Base-by-base conservation (phyloP, 2,888 invertebrate genomes). In the Aphidius colemani region DNA sequence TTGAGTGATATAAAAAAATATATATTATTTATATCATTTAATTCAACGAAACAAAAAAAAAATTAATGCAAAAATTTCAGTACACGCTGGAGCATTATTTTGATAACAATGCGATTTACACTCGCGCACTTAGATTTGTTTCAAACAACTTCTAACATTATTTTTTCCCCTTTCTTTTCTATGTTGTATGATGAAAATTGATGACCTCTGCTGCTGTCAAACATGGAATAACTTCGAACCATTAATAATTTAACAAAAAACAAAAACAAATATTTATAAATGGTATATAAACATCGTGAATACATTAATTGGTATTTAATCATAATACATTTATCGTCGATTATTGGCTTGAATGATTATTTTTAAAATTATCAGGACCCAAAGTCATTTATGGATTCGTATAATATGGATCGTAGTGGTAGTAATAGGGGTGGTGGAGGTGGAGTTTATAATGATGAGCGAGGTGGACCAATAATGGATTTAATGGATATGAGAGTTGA, bases 141-240 rank as follows among this genome's bases (percentile, higher is more conserved):
- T 59, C 53, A 57, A 59, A 50, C 68, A 70, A 69, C 71, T 69
- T 81, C 83, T 83, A 83, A 83, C 82, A 78, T 72, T 78, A 76
- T 81, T 82, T 72, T 82, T 78, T 81, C 82, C 82, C 80, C 76
- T 81, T 82, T 82, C 79, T 82, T 82, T 83, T 83, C 82, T 83
- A 83, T 83, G 83, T 83, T 80, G 82, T 82, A 76, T 82, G 80
- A 81, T 80, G 81, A 79, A 81, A 82, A 59, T 81, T 82, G 82
- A 82, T 81, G 80, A 80, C 80, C 81, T 79, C 76, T 78, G 82
- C 82, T 82, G 82, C 82, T 80, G 81, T 80, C 77, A 76, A 79
- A 79, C 80, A 78, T 71, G 79, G 82, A 82, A 82, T 81, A 80
- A 74, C 30, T 30, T 80, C 82, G 71, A 30, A 73, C 78, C 77